Percentiles rank a stretch among this genome's conserved stretches.
Conservation (phyloP, 53 echinoderm and acorn worm genomes). For the Actinopyga echinites region DNA sequence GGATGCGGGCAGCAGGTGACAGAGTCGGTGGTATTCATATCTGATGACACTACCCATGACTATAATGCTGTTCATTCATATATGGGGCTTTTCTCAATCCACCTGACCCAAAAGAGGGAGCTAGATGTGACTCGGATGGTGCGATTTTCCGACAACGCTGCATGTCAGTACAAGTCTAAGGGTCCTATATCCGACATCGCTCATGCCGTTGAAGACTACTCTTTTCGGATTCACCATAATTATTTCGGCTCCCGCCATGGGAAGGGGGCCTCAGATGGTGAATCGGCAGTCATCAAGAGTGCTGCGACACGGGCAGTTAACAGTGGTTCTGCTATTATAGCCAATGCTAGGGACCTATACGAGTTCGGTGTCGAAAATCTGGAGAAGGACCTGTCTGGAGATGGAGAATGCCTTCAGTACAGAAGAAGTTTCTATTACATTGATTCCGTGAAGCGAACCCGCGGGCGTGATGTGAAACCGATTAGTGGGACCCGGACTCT, state of each 20-base stretch:
- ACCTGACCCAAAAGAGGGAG: slow-evolving; percentile 54
- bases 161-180: slow-evolving; percentile 57
- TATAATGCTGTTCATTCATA: slow-evolving; percentile 56
- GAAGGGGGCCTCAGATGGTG: slow-evolving; percentile 47
- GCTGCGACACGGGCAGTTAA: slow-evolving; percentile 45
- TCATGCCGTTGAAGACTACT: slow-evolving; percentile 22
- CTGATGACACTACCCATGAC: slow-evolving; percentile 55
- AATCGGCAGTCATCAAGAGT: slow-evolving; percentile 52
- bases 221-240: slow-evolving; percentile 31
- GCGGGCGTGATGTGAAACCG: slow-evolving; percentile 29
- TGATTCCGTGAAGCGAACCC: slow-evolving; percentile 22
- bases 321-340: slow-evolving; percentile 32
- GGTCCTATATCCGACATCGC: slow-evolving; percentile 54
- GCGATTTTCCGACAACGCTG: slow-evolving; percentile 52
- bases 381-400: not conserved
- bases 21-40: slow-evolving; percentile 61
- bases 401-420: not conserved
- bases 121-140: slow-evolving; percentile 35
- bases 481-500: slow-evolving; percentile 32
- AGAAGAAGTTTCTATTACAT: slow-evolving; percentile 32
- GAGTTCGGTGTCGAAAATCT: slow-evolving; percentile 14
- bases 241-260: slow-evolving; percentile 57
- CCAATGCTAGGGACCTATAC: slow-evolving; percentile 20
- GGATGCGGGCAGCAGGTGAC: slow-evolving; percentile 27
- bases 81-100: slow-evolving; percentile 28